A percentile compares a stretch with the other conserved stretches of the same genome.
phyloP scores from a whole-genome alignment of 2,888 invertebrate genomes.

The Drosophila hamatofila region DNA sequence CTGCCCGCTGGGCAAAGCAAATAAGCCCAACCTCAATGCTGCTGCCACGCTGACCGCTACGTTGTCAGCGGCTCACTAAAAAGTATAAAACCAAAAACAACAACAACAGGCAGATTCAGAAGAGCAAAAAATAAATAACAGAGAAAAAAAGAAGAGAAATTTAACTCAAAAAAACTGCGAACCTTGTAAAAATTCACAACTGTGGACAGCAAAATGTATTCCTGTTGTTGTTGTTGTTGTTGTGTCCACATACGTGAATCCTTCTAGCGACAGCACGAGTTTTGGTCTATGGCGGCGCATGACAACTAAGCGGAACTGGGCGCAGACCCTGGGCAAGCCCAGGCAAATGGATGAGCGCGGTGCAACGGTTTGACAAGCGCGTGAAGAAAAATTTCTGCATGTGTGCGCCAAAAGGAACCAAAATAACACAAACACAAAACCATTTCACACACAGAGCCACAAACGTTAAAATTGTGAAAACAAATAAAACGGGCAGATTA shows the following conservation, averaged over 20 bases:
- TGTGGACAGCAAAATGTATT: constrained; percentile 41
- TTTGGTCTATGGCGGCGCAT: constrained; percentile 73
- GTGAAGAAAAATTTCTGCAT: constrained; percentile 78
- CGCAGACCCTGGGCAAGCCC: constrained; percentile 38
- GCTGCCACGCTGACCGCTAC: constrained; percentile 25
- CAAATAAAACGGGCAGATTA: constrained; percentile 70
- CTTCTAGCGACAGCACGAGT: constrained; percentile 52
- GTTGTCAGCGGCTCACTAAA: constrained; percentile 58
- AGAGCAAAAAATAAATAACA: constrained; percentile 7
- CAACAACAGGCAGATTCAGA: constrained; percentile 1
- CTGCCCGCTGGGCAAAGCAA: constrained; percentile 57
- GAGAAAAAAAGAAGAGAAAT: constrained; percentile 1
- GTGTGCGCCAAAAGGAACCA: constrained; percentile 56
- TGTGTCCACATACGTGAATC: constrained; percentile 71
- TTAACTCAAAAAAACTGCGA: constrained; percentile 56
- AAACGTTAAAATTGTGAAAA: constrained; percentile 67
- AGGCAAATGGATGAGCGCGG: constrained; percentile 72
- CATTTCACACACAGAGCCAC: constrained; percentile 36
- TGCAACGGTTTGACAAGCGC: constrained; percentile 79
- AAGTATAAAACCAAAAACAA: constrained; percentile 28
- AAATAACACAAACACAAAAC: constrained; percentile 36
- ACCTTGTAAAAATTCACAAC: constrained; percentile 74
- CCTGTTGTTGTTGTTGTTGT: constrained; percentile 27
- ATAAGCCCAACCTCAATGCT: constrained; percentile 47
- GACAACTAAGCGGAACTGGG: constrained; percentile 66